These are phyloP conservation scores for Pseudomyrmex sp. DNA, from an alignment of 1,140 invertebrate species.

Conservation along the genomic window DNA sequence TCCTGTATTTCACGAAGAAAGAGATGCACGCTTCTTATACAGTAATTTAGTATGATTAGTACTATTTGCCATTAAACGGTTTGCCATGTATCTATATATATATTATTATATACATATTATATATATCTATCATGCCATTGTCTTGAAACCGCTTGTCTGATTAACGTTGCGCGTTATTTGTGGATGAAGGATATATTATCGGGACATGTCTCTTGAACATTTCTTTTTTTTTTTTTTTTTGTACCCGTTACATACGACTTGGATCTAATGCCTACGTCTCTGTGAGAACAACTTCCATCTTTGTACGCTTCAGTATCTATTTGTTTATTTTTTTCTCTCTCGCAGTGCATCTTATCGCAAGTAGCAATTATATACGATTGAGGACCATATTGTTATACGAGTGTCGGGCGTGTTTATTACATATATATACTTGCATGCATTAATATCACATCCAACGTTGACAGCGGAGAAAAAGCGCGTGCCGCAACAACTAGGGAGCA, in stretches of 20 bases:
- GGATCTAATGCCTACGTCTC: constrained; percentile 55
- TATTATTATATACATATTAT: constrained; percentile 57
- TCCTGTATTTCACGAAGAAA: constrained; percentile 66
- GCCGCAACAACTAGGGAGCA: constrained; percentile 2
- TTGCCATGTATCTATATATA: constrained; percentile 60
- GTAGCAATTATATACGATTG: constrained; percentile 59
- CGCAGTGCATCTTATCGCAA: constrained; percentile 61
- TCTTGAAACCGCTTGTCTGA: constrained; percentile 70
- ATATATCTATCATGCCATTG: constrained; percentile 73
- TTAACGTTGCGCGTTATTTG: constrained; percentile 72
- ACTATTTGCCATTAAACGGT: constrained; percentile 61
- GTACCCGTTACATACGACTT: constrained; percentile 46
- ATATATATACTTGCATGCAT: constrained; percentile 42
- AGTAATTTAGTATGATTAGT: constrained; percentile 69
- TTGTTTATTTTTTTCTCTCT: constrained; percentile 57
- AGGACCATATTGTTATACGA: constrained; percentile 53
- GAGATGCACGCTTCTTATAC: constrained; percentile 73
- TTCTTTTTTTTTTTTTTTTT: constrained; percentile 21
- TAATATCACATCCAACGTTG: constrained; percentile 52
- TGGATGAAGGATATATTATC: constrained; percentile 58
- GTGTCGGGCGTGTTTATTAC: constrained; percentile 62
- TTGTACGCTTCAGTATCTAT: constrained; percentile 63
- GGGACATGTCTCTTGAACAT: constrained; percentile 54
- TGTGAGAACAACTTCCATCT: constrained; percentile 35
- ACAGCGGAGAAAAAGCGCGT: background rate